These are phyloP conservation scores for Sebastes itinus DNA, from an alignment of 2,797 vertebrate genomes.

Conservation along the genomic window DNA sequence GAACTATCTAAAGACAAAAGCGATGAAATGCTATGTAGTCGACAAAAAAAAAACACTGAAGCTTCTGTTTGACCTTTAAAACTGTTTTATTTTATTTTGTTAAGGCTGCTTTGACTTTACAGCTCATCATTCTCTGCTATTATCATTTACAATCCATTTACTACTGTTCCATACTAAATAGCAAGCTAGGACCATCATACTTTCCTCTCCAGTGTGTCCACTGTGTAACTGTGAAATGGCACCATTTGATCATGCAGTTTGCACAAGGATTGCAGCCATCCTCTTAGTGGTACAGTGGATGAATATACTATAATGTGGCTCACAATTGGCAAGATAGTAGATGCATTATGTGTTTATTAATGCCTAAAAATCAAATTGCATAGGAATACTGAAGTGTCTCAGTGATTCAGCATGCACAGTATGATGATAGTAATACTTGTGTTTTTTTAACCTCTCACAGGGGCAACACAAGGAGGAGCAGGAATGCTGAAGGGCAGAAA, in stretches of 20 bases:
- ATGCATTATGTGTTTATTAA: neutral
- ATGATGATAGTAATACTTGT: neutral
- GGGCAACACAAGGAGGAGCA: neutral
- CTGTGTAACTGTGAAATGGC: neutral
- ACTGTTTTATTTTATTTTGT: neutral
- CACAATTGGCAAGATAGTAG: neutral
- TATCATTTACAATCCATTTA: neutral
- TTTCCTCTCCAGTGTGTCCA: neutral
- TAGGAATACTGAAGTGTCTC: neutral
- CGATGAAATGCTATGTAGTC: neutral
- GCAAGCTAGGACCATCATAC: neutral
- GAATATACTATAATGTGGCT: neutral
- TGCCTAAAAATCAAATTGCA: neutral
- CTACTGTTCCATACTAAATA: neutral
- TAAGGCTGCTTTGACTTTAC: neutral
- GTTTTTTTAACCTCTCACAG: neutral
- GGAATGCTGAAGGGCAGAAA: neutral
- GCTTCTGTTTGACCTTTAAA: neutral
- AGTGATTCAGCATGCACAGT: neutral
- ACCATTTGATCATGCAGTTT: slow-evolving; percentile 2
- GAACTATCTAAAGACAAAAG: neutral
- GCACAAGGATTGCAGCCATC: neutral
- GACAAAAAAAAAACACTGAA: neutral
- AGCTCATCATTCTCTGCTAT: neutral
- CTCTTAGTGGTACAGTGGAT: neutral